phyloP scores from a whole-genome alignment of 2,888 invertebrate genomes.

The Brachyopa scutellaris region DNA sequence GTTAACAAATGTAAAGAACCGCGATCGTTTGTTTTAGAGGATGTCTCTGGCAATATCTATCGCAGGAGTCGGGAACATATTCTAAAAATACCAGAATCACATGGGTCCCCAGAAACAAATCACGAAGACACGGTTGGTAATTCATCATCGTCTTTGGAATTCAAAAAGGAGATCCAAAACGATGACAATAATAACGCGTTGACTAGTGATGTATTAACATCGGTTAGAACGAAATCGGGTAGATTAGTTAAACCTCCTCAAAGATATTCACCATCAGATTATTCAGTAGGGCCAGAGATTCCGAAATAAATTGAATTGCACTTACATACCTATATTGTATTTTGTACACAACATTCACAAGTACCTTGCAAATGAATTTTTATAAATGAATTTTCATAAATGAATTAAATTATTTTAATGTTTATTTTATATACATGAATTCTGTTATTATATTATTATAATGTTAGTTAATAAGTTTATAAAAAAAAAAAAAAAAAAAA shows the following conservation, averaged over 20 bases:
- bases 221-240: neutral
- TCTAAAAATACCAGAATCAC: neutral
- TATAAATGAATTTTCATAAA: neutral
- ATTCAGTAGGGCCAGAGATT: neutral
- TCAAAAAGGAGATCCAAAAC: neutral
- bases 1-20: conserved; percentile 19
- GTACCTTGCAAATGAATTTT: conserved; percentile 2
- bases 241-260: neutral
- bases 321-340: no score
- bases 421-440: no score
- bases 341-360: no score
- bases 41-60: conserved; percentile 10
- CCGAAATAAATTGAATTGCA: neutral
- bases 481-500: no score
- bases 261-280: neutral
- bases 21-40: conserved; percentile 5
- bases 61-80: neutral
- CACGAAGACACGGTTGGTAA: neutral
- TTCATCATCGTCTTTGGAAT: conserved; percentile 1
- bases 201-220: neutral
- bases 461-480: no score
- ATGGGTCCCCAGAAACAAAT: neutral
- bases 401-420: no score
- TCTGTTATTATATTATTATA: no score
- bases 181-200: neutral